A percentile compares a stretch with the other conserved stretches of the same genome.
Conservation (phyloP, 2,888 invertebrate genomes). For the Macrosoma leucophasiata region DNA sequence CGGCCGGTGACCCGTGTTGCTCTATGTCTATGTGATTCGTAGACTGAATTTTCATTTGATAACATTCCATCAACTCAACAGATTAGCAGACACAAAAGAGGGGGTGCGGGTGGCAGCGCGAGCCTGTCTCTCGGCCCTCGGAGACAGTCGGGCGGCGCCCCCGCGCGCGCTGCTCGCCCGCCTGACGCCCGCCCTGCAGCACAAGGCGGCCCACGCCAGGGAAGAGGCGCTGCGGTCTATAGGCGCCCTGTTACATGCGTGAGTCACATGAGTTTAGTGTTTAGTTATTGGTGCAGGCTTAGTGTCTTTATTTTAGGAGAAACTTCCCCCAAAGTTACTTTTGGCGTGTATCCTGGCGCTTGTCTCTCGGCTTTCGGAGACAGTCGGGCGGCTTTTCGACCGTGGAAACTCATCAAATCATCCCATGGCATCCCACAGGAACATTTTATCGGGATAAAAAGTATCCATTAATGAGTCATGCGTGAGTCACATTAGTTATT, state of each 20-base stretch:
- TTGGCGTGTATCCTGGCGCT: no score
- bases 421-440: no score
- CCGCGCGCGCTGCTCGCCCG: constrained; percentile 56
- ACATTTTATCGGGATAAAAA: no score
- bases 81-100: constrained; percentile 67
- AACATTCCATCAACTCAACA: constrained; percentile 25
- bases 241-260: constrained; percentile 89
- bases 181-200: constrained; percentile 78
- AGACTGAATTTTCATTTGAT: no score
- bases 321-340: no score
- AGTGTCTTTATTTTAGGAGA: no score
- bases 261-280: constrained; percentile 44
- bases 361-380: constrained; percentile 50
- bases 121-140: constrained; percentile 47
- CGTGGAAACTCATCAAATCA: no score
- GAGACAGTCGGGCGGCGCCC: constrained; percentile 44
- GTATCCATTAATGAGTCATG: no score
- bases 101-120: constrained; percentile 57
- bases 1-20: no score
- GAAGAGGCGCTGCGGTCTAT: constrained; percentile 92
- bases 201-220: constrained; percentile 94
- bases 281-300: background rate
- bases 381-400: constrained; percentile 47
- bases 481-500: no score
- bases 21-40: no score